Base-by-base conservation (phyloP, 2,113 vertebrate genomes). In the Callionymus lyra region DNA sequence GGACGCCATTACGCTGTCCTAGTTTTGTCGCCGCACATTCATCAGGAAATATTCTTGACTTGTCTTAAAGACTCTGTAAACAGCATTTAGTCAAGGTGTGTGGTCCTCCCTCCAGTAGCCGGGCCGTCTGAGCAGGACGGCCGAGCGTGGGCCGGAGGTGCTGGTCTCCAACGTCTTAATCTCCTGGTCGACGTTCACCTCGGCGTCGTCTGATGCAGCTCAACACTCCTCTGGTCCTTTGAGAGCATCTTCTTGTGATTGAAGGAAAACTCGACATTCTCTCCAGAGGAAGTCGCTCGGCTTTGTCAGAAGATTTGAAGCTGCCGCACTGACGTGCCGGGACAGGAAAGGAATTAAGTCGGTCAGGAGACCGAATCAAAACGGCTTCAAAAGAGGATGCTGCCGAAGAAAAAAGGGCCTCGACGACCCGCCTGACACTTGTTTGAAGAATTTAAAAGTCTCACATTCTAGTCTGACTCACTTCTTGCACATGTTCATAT, bases 1-100 rank as follows among this genome's bases (percentile, higher is more conserved):
- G 88, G 87, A 81, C 65, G 63, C 82, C 85, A 89, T 89, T 87
- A 86, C 82, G 84, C 75, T 76, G 83, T 81, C 80, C 72, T 41
- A 81, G 84, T 82, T 61, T 53, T 80, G 85, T 84, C 82, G 82
- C 74, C 81, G 84, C 79, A 79, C 74, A 45, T 76, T 72, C 76
- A 62, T 33, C 48, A 84, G 86, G 86, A 88, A 87, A 85, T 66
- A 56, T 85, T 77, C 75, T 75, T 75, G 77, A 67, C 83, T n/a
- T 77, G 48, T 70, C 72, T 75, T 77, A 79, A 82, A 74, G 72
- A 70, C 50, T 3, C 45, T 48, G 83, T 82, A 80, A 76, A 86
- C 55, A 66, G 14, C 65, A 82, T 85, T 86, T 85, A 85, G 74
- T 74, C 73, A 12, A 10, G 75, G 80, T 79, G 65, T 81, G 85